Evolutionary conservation across 1,140 invertebrate genomes (phyloP), one percentile per base, ranked within the genome.

Genomic region (Trichoplusia ni): DNA sequence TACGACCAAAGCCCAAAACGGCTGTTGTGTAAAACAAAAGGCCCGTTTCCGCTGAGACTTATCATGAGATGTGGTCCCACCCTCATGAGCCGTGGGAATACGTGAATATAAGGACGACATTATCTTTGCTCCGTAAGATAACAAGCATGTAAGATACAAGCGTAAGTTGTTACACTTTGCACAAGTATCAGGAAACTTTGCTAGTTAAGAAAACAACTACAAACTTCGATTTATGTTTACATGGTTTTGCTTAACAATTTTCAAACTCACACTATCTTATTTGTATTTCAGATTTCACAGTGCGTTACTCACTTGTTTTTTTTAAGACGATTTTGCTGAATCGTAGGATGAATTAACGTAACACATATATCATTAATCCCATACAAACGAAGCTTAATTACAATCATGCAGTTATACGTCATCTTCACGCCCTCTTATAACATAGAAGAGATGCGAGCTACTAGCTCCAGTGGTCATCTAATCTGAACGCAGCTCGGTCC

Each of bases 401-500:
- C n/a, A n/a, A n/a, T n/a, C n/a, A n/a, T n/a, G n/a, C n/a, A n/a
- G n/a, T n/a, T n/a, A n/a, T n/a, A n/a, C n/a, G n/a, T n/a, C 11
- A 14, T 3, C 35, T 40, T n/a, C 2, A n/a, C 0, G 2, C 2
- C 27, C 16, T 11, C 27, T 29, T 31, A 6, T n/a, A n/a, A n/a
- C n/a, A n/a, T n/a, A n/a, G n/a, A 31, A 58, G 21, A 56, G 11
- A 29, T n/a, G 31, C 6, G n/a, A 38, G 40, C 47, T 21, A 61
- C 23, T 54, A 2, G 38, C 47, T 64, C 21, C 16, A 23, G 27
- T 42, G 23, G n/a, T 9, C 4, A 18, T 29, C 7, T 35, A 18
- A 31, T 53, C 23, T 27, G 58, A 72, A 73, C 67, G 60, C 54
- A 29, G 66, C 70, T 53, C 58, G 27, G 21, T 69, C 69, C 67